Evolutionary conservation across 1,140 invertebrate genomes (phyloP), one percentile per base, ranked within the genome.

Genomic region (Drosophila ironensis): DNA sequence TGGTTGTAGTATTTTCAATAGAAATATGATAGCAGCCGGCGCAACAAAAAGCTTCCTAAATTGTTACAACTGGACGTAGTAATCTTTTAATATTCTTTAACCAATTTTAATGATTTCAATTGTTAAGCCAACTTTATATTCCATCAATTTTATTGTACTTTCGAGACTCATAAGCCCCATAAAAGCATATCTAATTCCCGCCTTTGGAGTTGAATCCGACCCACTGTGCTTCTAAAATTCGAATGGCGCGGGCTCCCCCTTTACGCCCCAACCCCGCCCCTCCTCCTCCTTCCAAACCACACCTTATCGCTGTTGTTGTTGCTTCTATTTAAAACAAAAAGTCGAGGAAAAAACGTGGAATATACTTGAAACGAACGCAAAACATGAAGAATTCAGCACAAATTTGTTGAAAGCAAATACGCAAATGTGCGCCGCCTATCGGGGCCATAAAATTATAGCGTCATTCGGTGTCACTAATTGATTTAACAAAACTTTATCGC

Each of bases 261-360:
- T n/a, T n/a, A n/a, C n/a, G n/a, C n/a, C n/a, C n/a, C n/a, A n/a
- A n/a, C n/a, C n/a, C n/a, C n/a, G n/a, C n/a, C n/a, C n/a, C 71
- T 57, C 47, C 20, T 37, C 59, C 19, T 24, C 27, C 48, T 60
- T 60, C 51, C 50, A 19, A 64, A 30, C 45, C 47, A 17, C 44
- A 22, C 46, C 46, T 72, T 72, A 84, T 57, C 48, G 20, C 44
- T 42, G 59, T 82, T 71, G 54, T 54, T 73, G 57, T 57, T n/a
- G n/a, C n/a, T 78, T 84, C 59, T 78, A 84, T 84, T 78, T 68
- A 75, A 81, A 72, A 82, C n/a, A n/a, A n/a, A n/a, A n/a, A n/a
- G n/a, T n/a, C n/a, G n/a, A n/a, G n/a, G n/a, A n/a, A 61, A 52
- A 53, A 52, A 69, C 59, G 56, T 38, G 47, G 56, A 45, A 47